A percentile compares a stretch with the other conserved stretches of the same genome.
Conservation (phyloP, 2,888 invertebrate genomes). For the Acrocyrtus sp. region DNA sequence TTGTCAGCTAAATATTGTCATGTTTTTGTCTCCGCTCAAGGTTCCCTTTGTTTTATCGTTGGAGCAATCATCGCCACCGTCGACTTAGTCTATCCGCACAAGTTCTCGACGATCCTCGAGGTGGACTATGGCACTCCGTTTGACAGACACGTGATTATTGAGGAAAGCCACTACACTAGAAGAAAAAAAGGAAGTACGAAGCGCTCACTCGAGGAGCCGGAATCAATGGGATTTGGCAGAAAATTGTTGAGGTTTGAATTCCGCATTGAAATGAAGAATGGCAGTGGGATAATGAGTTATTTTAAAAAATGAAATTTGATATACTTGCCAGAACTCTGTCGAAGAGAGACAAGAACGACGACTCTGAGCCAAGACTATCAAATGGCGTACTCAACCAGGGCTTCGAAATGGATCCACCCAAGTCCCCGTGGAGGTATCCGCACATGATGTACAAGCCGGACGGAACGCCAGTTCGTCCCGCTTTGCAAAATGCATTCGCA, state of each 20-base stretch:
- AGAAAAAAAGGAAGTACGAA: conserved; percentile 73
- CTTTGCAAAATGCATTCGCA: conserved; percentile 57
- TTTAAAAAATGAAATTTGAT: too few relatives aligned
- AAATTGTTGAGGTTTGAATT: conserved; percentile 75
- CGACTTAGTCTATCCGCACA: conserved; percentile 88
- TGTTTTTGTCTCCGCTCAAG: conserved; percentile 34
- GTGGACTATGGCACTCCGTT: conserved; percentile 95
- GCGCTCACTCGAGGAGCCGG: conserved; percentile 72
- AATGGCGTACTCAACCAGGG: conserved; percentile 76
- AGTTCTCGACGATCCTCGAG: conserved; percentile 83
- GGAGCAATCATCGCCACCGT: conserved; percentile 68
- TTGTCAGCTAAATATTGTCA: too few relatives aligned
- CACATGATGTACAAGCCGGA: conserved; percentile 61
- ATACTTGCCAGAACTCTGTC: conserved; percentile 64
- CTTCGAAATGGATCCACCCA: conserved; percentile 76
- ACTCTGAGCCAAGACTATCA: conserved; percentile 35
- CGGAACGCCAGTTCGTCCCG: conserved; percentile 55
- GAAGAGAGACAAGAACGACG: conserved; percentile 65
- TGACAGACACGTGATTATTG: conserved; percentile 90
- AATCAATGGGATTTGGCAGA: conserved; percentile 70
- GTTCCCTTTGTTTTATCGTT: conserved; percentile 52
- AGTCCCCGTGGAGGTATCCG: conserved; percentile 75
- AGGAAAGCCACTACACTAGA: conserved; percentile 80
- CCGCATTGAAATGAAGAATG: not conserved
- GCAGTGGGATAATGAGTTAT: too few relatives aligned